Evolutionary conservation across 2,113 vertebrate species (phyloP).

Genomic region (Hyla sarda): DNA sequence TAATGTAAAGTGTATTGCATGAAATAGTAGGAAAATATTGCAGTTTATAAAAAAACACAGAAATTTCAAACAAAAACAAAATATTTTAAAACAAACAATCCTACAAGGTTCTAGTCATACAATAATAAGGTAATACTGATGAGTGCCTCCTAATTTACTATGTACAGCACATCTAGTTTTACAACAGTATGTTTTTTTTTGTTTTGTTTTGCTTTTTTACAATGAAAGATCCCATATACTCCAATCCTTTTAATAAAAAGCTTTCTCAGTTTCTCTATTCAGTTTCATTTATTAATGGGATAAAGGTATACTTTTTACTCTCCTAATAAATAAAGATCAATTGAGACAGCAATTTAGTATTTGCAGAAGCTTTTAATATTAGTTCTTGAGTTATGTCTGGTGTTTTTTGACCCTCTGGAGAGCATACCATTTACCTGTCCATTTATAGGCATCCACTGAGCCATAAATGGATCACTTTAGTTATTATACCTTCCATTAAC

Average conservation of each 20-base stretch:
- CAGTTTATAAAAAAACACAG: too few relatives aligned
- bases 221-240: neutral
- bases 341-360: slow-evolving; percentile 4
- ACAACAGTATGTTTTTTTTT: too few relatives aligned
- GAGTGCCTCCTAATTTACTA: neutral
- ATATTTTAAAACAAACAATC: too few relatives aligned
- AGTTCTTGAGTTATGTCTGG: neutral
- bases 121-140: too few relatives aligned
- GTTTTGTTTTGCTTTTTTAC: too few relatives aligned
- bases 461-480: slow-evolving; percentile 31
- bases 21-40: too few relatives aligned
- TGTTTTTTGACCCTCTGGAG: slow-evolving; percentile 11
- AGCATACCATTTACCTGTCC: too few relatives aligned
- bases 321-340: slow-evolving; percentile 14
- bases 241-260: neutral
- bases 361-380: slow-evolving; percentile 28
- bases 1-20: too few relatives aligned
- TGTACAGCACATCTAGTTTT: neutral
- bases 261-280: neutral
- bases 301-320: neutral
- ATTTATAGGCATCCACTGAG: neutral
- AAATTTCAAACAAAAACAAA: too few relatives aligned
- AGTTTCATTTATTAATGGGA: slow-evolving; percentile 24
- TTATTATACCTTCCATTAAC: slow-evolving; percentile 25
- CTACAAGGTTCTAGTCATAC: too few relatives aligned